Evolutionary conservation across 1,140 invertebrate genomes (phyloP).

Genomic region (Lepidostoma basale): DNA sequence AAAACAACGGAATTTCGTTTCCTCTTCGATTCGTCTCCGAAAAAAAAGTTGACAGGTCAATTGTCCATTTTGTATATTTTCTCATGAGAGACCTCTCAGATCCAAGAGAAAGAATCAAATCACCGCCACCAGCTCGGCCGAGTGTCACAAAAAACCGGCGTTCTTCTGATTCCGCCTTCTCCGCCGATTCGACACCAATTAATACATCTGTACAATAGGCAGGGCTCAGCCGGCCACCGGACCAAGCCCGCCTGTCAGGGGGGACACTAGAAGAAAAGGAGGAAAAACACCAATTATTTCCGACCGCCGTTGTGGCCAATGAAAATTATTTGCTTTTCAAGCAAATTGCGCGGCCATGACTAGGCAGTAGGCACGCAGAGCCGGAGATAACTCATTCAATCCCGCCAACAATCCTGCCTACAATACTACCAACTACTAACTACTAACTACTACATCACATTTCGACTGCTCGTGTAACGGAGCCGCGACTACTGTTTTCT

Average conservation of each 20-base stretch:
- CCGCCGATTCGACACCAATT: slow-evolving; percentile 6
- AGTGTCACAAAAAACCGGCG: not conserved
- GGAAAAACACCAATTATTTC: slow-evolving; percentile 42
- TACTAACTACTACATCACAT: too few relatives aligned
- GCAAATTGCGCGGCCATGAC: slow-evolving; percentile 42
- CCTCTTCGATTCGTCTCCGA: not conserved
- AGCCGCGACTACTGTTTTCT: too few relatives aligned
- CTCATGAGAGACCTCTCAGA: not conserved
- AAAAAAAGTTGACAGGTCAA: not conserved
- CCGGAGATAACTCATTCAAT: too few relatives aligned
- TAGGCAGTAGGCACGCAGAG: slow-evolving; percentile 19
- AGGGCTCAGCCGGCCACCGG: slow-evolving; percentile 3
- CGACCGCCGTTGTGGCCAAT: slow-evolving; percentile 30
- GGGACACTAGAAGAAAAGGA: slow-evolving; percentile 34
- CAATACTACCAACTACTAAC: too few relatives aligned
- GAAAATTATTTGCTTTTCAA: slow-evolving; percentile 41
- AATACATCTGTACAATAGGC: not conserved
- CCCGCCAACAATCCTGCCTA: too few relatives aligned
- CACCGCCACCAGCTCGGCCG: not conserved
- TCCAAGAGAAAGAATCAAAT: not conserved
- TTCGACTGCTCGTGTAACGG: too few relatives aligned
- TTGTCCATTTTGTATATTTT: not conserved
- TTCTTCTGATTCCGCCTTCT: not conserved
- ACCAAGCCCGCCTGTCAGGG: slow-evolving; percentile 13
- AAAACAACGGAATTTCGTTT: not conserved